A percentile compares a stretch with the other conserved stretches of the same genome.
phyloP scores from a whole-genome alignment of 1,140 invertebrate species.

The Plectus sambesii region DNA sequence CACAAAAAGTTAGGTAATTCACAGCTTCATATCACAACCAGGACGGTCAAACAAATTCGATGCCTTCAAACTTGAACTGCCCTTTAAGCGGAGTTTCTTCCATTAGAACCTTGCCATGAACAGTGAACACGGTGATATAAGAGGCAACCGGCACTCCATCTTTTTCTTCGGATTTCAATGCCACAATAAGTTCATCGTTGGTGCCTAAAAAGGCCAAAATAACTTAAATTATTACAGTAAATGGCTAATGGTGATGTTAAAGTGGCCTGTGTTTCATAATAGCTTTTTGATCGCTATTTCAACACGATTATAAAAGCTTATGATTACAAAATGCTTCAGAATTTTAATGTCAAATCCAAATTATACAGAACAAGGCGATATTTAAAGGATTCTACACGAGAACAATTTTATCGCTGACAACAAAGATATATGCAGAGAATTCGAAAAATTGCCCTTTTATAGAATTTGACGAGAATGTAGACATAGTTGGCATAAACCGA shows the following conservation, averaged over 20 bases:
- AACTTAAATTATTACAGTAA: too few relatives aligned
- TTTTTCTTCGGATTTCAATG: constrained; percentile 20
- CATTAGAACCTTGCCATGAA: constrained; percentile 18
- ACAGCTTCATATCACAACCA: background rate
- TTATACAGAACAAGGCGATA: too few relatives aligned
- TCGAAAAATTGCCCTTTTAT: too few relatives aligned
- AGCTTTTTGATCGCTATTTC: constrained; percentile 4
- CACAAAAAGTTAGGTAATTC: background rate
- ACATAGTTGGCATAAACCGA: too few relatives aligned
- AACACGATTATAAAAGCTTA: constrained; percentile 1
- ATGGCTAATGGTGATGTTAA: too few relatives aligned
- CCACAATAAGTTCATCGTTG: constrained; percentile 18
- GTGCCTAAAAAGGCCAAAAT: constrained; percentile 22
- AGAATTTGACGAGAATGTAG: too few relatives aligned
- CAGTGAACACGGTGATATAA: constrained; percentile 22
- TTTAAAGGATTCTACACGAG: too few relatives aligned
- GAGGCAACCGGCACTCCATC: constrained; percentile 14
- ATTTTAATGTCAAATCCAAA: too few relatives aligned
- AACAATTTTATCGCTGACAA: too few relatives aligned
- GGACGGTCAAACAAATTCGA: constrained; percentile 20
- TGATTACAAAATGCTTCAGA: constrained; percentile 5
- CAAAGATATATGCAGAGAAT: too few relatives aligned
- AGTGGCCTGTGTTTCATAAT: too few relatives aligned
- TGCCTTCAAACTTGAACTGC: constrained; percentile 18
- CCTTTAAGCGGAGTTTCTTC: constrained; percentile 11